phyloP scores from a whole-genome alignment of 2,797 vertebrate species.

The Silurus aristotelis region DNA sequence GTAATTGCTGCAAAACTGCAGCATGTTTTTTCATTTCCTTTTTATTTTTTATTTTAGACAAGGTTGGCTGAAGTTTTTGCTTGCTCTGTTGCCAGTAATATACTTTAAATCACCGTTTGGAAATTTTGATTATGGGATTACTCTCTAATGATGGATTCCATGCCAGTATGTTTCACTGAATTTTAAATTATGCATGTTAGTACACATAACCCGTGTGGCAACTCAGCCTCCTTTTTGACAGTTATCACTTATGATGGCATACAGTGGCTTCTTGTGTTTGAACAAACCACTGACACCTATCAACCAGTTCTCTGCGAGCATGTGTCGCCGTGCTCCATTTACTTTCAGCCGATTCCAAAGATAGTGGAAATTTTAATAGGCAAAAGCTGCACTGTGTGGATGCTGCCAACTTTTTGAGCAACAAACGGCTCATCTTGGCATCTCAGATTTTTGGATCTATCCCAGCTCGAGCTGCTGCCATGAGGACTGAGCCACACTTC shows the following conservation, averaged over 20 bases:
- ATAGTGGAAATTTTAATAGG: conserved; percentile 28
- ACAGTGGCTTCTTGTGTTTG: conserved; percentile 7
- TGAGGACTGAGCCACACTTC: conserved; percentile 40
- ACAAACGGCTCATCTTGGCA: conserved; percentile 37
- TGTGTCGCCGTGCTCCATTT: conserved; percentile 22
- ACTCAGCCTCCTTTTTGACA: conserved; percentile 7
- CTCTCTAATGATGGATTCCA: conserved; percentile 24
- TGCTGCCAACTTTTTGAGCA: conserved; percentile 36
- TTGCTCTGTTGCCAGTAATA: conserved; percentile 29
- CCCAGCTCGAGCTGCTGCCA: conserved; percentile 36
- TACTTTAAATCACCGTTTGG: conserved; percentile 25
- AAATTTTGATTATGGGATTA: conserved; percentile 6
- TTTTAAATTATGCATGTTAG: neutral
- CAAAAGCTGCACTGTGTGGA: conserved; percentile 18
- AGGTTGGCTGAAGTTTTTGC: neutral
- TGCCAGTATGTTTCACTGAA: neutral
- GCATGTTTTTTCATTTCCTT: neutral
- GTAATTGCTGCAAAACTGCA: conserved; percentile 35
- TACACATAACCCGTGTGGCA: conserved; percentile 1
- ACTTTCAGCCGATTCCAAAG: conserved; percentile 24
- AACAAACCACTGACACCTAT: conserved; percentile 25
- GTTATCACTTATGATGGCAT: conserved; percentile 28
- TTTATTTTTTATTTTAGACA: neutral
- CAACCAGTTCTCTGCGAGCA: neutral
- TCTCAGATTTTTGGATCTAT: conserved; percentile 42